These are phyloP conservation scores for Tetragnatha versicolor DNA, from an alignment of 1,140 invertebrate species.

Conservation along the genomic window DNA sequence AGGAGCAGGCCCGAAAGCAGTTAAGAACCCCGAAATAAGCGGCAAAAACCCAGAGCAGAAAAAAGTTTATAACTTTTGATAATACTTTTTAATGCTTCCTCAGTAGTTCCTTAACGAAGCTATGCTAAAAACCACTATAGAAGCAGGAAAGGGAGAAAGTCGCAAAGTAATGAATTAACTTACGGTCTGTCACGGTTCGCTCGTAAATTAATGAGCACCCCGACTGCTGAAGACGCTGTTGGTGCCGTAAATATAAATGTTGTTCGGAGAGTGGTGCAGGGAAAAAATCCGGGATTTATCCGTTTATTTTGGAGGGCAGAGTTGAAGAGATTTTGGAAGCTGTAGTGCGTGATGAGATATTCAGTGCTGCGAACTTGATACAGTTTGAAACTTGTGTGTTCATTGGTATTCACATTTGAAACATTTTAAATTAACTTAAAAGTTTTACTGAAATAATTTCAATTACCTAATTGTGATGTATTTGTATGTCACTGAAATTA, in stretches of 20 bases:
- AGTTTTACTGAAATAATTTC: too few relatives aligned
- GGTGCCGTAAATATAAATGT: conserved; percentile 30
- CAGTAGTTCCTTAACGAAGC: neutral
- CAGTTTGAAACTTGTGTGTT: too few relatives aligned
- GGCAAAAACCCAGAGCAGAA: neutral
- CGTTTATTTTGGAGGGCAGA: neutral
- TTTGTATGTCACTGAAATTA: too few relatives aligned
- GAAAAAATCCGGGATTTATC: neutral
- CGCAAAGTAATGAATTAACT: conserved; percentile 37
- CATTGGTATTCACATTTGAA: too few relatives aligned
- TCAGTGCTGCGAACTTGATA: too few relatives aligned
- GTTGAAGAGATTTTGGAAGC: too few relatives aligned
- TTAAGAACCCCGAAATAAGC: conserved; percentile 30
- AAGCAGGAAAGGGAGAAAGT: neutral
- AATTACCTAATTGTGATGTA: too few relatives aligned
- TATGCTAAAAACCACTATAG: neutral
- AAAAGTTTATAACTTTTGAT: neutral
- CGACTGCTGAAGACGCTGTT: neutral
- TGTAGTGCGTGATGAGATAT: too few relatives aligned
- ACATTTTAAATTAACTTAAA: too few relatives aligned
- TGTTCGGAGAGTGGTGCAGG: neutral
- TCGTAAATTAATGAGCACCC: conserved; percentile 31
- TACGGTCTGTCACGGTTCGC: neutral
- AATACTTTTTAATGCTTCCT: conserved; percentile 13
- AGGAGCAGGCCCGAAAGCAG: neutral